Evolutionary conservation across 2,797 vertebrate genomes (phyloP).

Genomic region (Phoebastria nigripes): DNA sequence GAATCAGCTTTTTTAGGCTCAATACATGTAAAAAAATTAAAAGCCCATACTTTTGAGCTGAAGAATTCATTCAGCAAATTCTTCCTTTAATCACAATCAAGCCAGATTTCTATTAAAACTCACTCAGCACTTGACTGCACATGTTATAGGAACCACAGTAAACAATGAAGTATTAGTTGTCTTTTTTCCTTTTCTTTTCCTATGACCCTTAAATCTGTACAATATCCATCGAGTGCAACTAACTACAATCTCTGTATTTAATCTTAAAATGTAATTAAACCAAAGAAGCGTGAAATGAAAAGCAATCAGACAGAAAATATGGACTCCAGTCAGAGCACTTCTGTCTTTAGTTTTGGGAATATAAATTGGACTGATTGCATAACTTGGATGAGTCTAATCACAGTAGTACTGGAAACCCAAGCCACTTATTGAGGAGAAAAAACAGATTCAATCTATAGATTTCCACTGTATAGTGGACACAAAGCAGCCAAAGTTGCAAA

Average conservation of each 20-base stretch:
- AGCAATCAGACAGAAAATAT: constrained; percentile 52
- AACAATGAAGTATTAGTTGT: constrained; percentile 2
- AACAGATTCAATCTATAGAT: fast-evolving
- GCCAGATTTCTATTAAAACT: constrained; percentile 33
- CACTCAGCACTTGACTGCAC: neutral
- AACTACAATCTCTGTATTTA: neutral
- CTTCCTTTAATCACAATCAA: constrained; percentile 30
- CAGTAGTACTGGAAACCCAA: neutral
- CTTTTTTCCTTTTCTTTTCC: constrained; percentile 20
- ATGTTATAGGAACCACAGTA: neutral
- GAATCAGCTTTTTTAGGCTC: neutral
- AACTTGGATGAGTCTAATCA: neutral
- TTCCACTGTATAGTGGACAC: neutral
- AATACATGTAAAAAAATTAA: neutral
- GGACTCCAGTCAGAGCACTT: neutral
- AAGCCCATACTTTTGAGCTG: neutral
- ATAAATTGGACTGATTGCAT: neutral
- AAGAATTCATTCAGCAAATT: constrained; percentile 12
- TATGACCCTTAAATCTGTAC: constrained; percentile 40
- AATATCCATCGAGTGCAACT: constrained; percentile 23
- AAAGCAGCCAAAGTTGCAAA: neutral
- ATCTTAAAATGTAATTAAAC: constrained; percentile 68
- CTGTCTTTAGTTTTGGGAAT: constrained; percentile 18
- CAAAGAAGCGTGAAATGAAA: constrained; percentile 69
- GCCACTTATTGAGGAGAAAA: neutral